Conservation (phyloP, 2,888 invertebrate species). For the Emmelina monodactyla region DNA sequence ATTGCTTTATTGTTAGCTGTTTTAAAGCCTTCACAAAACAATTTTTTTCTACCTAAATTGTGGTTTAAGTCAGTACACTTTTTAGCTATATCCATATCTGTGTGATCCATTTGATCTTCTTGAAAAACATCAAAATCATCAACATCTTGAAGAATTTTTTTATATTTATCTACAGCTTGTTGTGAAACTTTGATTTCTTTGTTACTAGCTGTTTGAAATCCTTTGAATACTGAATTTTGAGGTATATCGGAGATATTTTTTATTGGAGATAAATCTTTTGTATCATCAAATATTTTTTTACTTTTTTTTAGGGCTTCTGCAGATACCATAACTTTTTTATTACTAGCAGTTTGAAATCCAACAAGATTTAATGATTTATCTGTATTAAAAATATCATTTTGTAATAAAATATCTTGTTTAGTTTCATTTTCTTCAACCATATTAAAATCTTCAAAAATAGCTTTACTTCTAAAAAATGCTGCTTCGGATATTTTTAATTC, state of each 20-base stretch:
- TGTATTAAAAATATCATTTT: constrained; percentile 1
- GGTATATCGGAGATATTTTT: constrained; percentile 1
- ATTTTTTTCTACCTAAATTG: no score
- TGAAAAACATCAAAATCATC: constrained; percentile 3
- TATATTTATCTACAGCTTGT: constrained; percentile 31
- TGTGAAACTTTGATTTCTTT: constrained; percentile 29
- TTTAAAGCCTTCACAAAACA: no score
- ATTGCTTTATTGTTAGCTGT: no score
- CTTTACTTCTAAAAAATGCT: constrained; percentile 20
- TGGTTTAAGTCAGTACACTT: no score
- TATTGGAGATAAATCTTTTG: background rate
- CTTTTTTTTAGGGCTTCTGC: constrained; percentile 25
- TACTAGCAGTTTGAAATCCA: constrained; percentile 24
- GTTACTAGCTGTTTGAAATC: constrained; percentile 35
- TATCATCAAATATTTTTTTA: constrained; percentile 21
- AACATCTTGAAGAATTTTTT: constrained; percentile 25
- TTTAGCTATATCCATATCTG: no score
- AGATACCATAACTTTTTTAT: constrained; percentile 19
- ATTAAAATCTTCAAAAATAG: constrained; percentile 15
- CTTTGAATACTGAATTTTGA: constrained; percentile 11
- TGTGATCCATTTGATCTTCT: background rate
- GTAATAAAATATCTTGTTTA: no score
- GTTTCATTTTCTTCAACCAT: background rate
- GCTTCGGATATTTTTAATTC: constrained; percentile 22
- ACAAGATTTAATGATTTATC: constrained; percentile 3